Percentiles rank a stretch among this genome's conserved stretches.
Conservation (phyloP, 1,140 invertebrate genomes). For the Tetragnatha versicolor region DNA sequence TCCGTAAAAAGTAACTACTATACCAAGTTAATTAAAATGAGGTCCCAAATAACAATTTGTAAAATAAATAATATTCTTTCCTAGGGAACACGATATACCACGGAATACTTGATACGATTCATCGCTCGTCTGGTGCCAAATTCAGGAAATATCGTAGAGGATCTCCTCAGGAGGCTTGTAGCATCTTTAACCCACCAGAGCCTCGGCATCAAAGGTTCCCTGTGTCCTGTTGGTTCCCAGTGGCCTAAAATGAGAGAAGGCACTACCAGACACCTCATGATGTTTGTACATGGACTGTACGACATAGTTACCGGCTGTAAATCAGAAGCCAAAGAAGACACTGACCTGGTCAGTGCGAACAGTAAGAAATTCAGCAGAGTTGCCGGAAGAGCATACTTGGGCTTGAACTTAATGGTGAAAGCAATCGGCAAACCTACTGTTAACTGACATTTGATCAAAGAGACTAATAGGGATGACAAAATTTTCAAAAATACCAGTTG, state of each 20-base stretch:
- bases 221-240: slow-evolving; percentile 57
- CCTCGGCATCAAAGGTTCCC: slow-evolving; percentile 67
- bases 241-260: slow-evolving; percentile 67
- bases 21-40: too few relatives aligned
- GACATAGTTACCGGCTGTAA: slow-evolving; percentile 42
- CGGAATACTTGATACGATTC: slow-evolving; percentile 79
- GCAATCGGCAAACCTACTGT: slow-evolving; percentile 50
- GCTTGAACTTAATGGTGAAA: slow-evolving; percentile 54
- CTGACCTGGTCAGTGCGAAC: slow-evolving; percentile 15
- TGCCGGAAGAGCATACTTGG: slow-evolving; percentile 45
- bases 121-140: slow-evolving; percentile 71
- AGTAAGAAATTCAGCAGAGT: slow-evolving; percentile 41
- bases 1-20: too few relatives aligned
- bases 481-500: too few relatives aligned
- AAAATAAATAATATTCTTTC: too few relatives aligned
- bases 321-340: background rate
- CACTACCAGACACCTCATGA: slow-evolving; percentile 66
- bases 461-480: too few relatives aligned
- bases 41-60: too few relatives aligned
- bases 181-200: slow-evolving; percentile 74
- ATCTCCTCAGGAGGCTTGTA: slow-evolving; percentile 71
- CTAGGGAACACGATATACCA: slow-evolving; percentile 72
- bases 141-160: slow-evolving; percentile 60
- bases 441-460: too few relatives aligned
- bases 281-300: slow-evolving; percentile 63